phyloP scores from a whole-genome alignment of 1,140 invertebrate species.

The Diorhabda carinulata region DNA sequence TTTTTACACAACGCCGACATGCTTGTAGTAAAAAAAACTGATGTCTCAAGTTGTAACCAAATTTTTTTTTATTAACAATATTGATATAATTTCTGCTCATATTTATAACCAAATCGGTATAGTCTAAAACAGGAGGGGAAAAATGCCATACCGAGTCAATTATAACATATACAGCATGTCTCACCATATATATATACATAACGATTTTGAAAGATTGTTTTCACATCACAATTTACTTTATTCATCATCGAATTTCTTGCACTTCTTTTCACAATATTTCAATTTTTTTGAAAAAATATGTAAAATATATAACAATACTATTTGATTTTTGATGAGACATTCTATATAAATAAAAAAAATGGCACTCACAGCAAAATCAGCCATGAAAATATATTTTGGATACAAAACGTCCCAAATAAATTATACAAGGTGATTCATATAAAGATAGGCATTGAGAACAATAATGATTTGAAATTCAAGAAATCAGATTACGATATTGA shows the following conservation, averaged over 20 bases:
- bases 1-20: constrained; percentile 28
- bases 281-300: constrained; percentile 1
- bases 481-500: too few species aligned
- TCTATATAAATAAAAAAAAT: constrained; percentile 36
- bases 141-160: too few species aligned
- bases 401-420: too few species aligned
- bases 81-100: constrained; percentile 16
- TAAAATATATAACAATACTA: too few species aligned
- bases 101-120: constrained; percentile 16
- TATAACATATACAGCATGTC: too few species aligned
- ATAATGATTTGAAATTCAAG: too few species aligned
- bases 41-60: constrained; percentile 25
- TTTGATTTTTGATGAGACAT: too few species aligned
- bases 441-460: constrained; percentile 9
- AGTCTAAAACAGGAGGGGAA: background rate
- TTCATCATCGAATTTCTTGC: too few species aligned
- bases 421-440: constrained; percentile 6
- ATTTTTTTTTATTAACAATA: constrained; percentile 24
- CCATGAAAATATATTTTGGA: constrained; percentile 26
- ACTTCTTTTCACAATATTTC: background rate
- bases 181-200: background rate
- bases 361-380: constrained; percentile 35
- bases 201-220: background rate
- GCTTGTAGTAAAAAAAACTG: constrained; percentile 30
- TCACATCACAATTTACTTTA: too few species aligned